Base-by-base conservation (phyloP, 2,797 vertebrate genomes). In the Pangasius djambal region DNA sequence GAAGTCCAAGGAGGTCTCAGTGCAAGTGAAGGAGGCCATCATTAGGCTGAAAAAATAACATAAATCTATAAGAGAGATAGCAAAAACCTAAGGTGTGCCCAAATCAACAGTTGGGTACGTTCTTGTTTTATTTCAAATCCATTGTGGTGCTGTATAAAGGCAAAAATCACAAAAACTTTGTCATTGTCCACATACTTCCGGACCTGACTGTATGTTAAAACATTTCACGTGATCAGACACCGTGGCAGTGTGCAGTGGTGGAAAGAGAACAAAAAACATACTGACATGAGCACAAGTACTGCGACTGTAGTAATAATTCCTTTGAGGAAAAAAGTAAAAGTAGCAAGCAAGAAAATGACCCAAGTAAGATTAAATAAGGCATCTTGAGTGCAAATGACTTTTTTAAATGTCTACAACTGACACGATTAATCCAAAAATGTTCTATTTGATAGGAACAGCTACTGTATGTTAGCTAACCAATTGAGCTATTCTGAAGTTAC, bases 181-280 rank as follows among this genome's bases (percentile, higher is more conserved):
- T 37, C 37, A 37, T 37, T 37, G 37, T 37, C 37, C 37, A 37
- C 2, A 37, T 37, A 37, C 37, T 37, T 37, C 37, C 37, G 2
- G 37, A 37, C 37, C 37, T 37, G 2, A 37, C 37, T 37, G 37
- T 37, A 37, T 72, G 44, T 82, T 59, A 10, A 70, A 48, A 65
- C 28, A 67, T 9, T 75, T 48, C 87, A 89, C 85, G 82, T 91
- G 89, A 88, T 44, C 18, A 75, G 83, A 25, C 48, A 84, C 4
- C 10, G 16, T 16, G 75, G n/a, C 44, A 50, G 74, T 13, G 16
- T 16, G 31, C 48, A 52, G 28, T 31, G 25, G 25, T 52, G 75
- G 75, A 72, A 40, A 40, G 67, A 70, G 1, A 1, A 70, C 5
- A 37, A 70, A 67, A 67, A 40, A 44, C 18, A 44, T 3, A 44